Evolutionary conservation across 2,797 vertebrate genomes (phyloP), one percentile per base, ranked within the genome.

Genomic region (Lepidocolaptes lacrymiger): DNA sequence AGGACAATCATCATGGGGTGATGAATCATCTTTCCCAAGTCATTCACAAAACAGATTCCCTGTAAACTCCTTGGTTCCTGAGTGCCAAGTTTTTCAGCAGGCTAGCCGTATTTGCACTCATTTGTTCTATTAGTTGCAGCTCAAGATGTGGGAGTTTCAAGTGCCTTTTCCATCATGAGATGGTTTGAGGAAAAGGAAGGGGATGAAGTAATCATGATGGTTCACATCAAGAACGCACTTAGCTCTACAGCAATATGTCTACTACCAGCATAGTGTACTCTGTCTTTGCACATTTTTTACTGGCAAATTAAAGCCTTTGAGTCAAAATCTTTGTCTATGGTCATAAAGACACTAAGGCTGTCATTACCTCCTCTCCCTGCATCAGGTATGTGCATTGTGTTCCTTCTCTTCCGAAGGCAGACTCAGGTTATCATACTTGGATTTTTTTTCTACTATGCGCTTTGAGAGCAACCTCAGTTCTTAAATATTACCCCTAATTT

Each of bases 1-100:
- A 23, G 56, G 54, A 85, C 30, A 41, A 80, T 68, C 54, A 89
- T 92, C 94, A 89, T n/a, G 39, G 61, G 68, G 32, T 30, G 43
- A 85, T 72, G 86, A 97, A 89, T 96, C 96, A 95, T 41, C 61
- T 87, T 80, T 83, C 68, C 61, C 27, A 80, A 93, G 46, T 85
- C 39, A 80, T 80, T 87, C 81, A 87, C 56, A 77, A 87, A 92
- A 86, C 7, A 89, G 55, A 79, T 46, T 64, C 58, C 54, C 51
- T 73, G 91, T 74, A 77, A 86, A 91, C n/a, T 84, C 22, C 51
- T 71, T 4, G 5, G 81, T 39, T 85, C 7, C 81, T 58, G 20
- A 91, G 18, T n/a, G 67, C 59, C 76, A 91, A 78, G 41, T n/a
- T 81, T 84, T 85, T 39, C 67, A 91, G 78, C n/a, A 86, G 1